These are phyloP conservation scores for Leuctra nigra DNA, from an alignment of 2,888 invertebrate species.

Conservation along the genomic window DNA sequence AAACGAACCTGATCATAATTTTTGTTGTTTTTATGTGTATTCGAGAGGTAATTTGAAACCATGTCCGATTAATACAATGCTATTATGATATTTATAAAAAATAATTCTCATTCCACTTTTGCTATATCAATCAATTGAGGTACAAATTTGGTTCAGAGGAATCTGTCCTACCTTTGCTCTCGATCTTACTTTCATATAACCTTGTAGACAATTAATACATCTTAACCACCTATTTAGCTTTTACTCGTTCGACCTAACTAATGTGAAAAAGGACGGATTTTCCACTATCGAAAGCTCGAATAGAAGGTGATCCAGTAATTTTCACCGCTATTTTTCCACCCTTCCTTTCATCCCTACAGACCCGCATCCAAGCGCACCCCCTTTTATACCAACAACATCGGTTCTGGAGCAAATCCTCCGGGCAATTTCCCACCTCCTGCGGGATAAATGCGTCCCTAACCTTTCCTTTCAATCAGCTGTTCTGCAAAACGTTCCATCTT, in stretches of 20 bases:
- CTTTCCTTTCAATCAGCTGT: conserved; percentile 5
- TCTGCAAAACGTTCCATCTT: background rate
- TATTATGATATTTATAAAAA: too few species aligned
- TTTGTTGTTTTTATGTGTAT: too few species aligned
- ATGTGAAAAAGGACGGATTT: conserved; percentile 19
- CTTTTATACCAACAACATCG: background rate
- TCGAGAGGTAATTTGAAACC: too few species aligned
- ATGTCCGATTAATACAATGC: too few species aligned
- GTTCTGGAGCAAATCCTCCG: conserved; percentile 22
- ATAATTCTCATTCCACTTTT: too few species aligned
- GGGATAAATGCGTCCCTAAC: background rate
- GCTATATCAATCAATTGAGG: too few species aligned
- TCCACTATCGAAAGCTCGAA: conserved; percentile 21
- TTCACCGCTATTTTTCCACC: conserved; percentile 6
- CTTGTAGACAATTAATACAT: too few species aligned
- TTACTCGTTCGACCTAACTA: background rate
- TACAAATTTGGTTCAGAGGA: too few species aligned
- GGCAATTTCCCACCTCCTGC: conserved; percentile 22
- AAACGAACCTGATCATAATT: too few species aligned
- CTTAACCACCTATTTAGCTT: too few species aligned
- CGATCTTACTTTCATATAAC: too few species aligned
- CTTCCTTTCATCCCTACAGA: conserved; percentile 6
- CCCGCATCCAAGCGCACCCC: background rate
- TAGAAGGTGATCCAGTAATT: conserved; percentile 9
- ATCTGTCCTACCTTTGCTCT: too few species aligned